phyloP scores from a whole-genome alignment of 2,113 vertebrate species.

The Ptyas mucosa region DNA sequence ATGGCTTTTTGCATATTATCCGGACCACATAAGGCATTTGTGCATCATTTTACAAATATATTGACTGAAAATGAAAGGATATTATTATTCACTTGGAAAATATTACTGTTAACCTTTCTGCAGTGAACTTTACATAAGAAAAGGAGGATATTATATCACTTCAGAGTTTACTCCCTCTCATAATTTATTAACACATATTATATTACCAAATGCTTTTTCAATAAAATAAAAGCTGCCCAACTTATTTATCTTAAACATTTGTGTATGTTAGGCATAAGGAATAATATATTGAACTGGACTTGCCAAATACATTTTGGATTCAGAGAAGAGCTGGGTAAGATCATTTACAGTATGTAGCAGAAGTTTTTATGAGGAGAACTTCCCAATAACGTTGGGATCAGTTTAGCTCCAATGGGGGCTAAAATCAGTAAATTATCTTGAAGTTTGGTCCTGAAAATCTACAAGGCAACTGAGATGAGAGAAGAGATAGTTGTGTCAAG shows the following conservation, averaged over 20 bases:
- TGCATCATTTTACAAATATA: not conserved
- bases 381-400: not conserved
- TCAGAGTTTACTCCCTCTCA: not conserved
- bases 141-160: not conserved
- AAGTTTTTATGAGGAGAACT: not conserved
- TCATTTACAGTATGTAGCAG: not conserved
- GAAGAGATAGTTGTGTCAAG: not conserved
- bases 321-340: not conserved
- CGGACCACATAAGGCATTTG: not conserved
- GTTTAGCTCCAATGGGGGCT: not conserved
- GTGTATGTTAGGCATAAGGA: not conserved
- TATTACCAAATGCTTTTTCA: not conserved
- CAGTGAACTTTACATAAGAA: not conserved
- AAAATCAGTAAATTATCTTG: not conserved
- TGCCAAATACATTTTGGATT: not conserved
- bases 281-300: not conserved
- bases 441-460: not conserved
- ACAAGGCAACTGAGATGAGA: not conserved
- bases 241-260: not conserved
- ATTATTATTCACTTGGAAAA: not conserved
- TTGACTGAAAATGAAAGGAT: not conserved
- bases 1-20: not conserved
- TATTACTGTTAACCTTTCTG: not conserved
- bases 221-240: not conserved
- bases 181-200: not conserved